Conservation (phyloP, 2,888 invertebrate genomes). For the Baccha elongata region DNA sequence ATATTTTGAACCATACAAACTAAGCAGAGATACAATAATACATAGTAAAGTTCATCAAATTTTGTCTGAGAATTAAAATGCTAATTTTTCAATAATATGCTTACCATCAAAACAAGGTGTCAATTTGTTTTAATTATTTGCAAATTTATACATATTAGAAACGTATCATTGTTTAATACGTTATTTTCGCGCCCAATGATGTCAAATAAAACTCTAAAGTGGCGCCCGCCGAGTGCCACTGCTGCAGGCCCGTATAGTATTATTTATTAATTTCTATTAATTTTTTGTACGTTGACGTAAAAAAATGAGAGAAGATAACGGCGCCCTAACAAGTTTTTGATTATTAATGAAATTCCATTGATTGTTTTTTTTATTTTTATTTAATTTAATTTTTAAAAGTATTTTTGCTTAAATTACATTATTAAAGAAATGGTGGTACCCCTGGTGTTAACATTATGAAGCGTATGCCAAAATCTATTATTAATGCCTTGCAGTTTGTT, state of each 20-base stretch:
- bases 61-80: not conserved
- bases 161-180: not conserved
- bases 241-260: slow-evolving; percentile 16
- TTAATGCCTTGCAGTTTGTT: too few relatives aligned
- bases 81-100: not conserved
- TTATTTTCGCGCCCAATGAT: slow-evolving; percentile 19
- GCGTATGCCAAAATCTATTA: too few relatives aligned
- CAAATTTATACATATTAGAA: not conserved
- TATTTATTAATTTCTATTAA: slow-evolving; percentile 25
- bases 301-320: not conserved
- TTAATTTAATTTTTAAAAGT: too few relatives aligned
- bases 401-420: slow-evolving; percentile 26
- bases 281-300: slow-evolving; percentile 34
- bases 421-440: not conserved
- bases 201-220: slow-evolving; percentile 35
- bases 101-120: not conserved
- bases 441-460: too few relatives aligned
- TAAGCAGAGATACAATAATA: not conserved
- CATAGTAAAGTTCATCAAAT: not conserved
- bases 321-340: slow-evolving; percentile 17
- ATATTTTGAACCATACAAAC: too few relatives aligned
- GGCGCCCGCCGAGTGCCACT: too few relatives aligned
- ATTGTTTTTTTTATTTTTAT: slow-evolving; percentile 5
- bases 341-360: slow-evolving; percentile 41
- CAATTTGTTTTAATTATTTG: not conserved